A percentile compares a stretch with the other conserved stretches of the same genome.
These are phyloP conservation scores for Melanophora roralis DNA, from an alignment of 2,888 invertebrate genomes.

Conservation along the genomic window DNA sequence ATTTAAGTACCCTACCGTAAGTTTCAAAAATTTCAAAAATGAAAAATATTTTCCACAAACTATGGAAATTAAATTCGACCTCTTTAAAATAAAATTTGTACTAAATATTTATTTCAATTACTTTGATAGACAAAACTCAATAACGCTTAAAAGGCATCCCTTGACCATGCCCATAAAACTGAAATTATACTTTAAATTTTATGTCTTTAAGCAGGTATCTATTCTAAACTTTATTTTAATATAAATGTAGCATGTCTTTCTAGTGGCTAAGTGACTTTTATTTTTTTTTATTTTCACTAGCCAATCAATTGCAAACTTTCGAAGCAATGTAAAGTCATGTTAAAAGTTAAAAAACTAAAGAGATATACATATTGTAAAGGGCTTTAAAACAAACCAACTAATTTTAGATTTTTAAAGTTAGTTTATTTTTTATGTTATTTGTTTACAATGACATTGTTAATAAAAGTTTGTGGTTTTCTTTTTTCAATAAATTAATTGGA, in stretches of 20 bases:
- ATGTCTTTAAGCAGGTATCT: no score
- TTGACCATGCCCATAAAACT: no score
- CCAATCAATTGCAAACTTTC: not conserved
- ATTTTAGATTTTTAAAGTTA: not conserved
- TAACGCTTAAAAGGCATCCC: no score
- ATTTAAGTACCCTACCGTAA: conserved; percentile 2
- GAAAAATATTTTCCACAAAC: no score
- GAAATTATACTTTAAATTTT: no score
- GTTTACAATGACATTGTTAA: not conserved
- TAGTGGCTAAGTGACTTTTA: not conserved
- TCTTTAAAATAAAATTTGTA: no score
- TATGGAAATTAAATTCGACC: no score
- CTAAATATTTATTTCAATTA: no score
- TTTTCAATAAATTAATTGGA: not conserved
- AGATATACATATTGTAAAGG: not conserved
- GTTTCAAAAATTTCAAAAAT: no score
- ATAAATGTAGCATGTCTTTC: not conserved
- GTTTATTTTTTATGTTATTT: not conserved
- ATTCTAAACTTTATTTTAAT: no score
- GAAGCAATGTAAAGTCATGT: not conserved
- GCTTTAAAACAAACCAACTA: not conserved
- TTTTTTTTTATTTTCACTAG: not conserved
- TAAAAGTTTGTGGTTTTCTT: not conserved
- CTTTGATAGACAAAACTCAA: no score
- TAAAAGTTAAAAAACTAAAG: no score